phyloP scores from a whole-genome alignment of 2,113 vertebrate species.

The Bombycilla garrulus region DNA sequence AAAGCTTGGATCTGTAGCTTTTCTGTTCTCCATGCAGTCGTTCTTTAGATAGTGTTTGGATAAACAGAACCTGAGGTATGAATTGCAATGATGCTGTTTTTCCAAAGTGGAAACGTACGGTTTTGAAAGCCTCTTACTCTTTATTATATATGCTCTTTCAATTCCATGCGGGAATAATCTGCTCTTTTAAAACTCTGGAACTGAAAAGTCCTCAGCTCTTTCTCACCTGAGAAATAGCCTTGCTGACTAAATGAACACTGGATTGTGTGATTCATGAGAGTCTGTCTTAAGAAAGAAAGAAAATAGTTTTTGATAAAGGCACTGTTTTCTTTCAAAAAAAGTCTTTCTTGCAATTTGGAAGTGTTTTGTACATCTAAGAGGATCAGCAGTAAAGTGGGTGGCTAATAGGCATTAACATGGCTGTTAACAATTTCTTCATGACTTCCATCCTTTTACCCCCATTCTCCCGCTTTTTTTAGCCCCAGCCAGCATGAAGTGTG shows the following conservation, averaged over 20 bases:
- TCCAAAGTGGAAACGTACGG: fast-evolving
- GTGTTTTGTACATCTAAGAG: background rate
- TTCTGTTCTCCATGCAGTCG: background rate
- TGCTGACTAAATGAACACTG: background rate
- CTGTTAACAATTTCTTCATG: background rate
- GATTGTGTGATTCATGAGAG: background rate
- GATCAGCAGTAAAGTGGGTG: background rate
- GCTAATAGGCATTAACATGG: background rate
- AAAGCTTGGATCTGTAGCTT: background rate
- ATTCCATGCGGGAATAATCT: background rate
- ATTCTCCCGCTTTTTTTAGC: background rate
- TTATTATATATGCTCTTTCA: background rate
- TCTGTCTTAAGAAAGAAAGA: background rate
- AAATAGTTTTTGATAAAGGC: background rate
- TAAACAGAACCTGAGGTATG: background rate
- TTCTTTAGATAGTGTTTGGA: background rate
- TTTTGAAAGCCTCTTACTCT: background rate
- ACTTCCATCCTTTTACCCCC: fast-evolving
- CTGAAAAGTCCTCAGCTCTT: background rate
- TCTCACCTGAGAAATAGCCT: background rate
- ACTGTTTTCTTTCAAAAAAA: background rate
- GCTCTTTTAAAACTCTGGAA: background rate
- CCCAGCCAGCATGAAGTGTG: background rate
- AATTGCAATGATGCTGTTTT: background rate
- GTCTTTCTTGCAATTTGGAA: background rate